Evolutionary conservation across 2,888 invertebrate genomes (phyloP), one percentile per base, ranked within the genome.

Genomic region (Oscheius myriophilus): DNA sequence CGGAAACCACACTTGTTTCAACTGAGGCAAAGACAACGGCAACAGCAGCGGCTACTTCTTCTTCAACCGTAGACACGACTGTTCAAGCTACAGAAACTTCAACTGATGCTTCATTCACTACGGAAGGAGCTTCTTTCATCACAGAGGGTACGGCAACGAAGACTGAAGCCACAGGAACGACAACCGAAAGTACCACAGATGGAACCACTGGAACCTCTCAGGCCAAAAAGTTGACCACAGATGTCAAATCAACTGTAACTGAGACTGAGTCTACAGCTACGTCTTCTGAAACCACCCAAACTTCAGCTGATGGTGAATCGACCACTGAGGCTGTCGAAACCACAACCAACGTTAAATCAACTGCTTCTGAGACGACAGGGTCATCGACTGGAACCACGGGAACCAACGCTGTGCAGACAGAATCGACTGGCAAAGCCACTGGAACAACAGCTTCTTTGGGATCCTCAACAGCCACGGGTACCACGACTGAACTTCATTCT

Each of bases 221-320:
- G 18, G 42, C 41, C 18, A 18, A 59, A 25, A 18, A 9, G 21
- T 23, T 16, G 6, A 59, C 45, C 12, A 59, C 59, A 23, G 59
- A 18, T 23, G 45, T 14, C 4, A 57, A 26, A 2, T n/a, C 18
- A 57, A 21, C 23, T 42, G 42, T 3, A 42, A 12, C 41, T 42
- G 39, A 26, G 9, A 58, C 58, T 39, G 58, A 21, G 41, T 7
- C 58, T 58, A 33, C 58, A 4, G 42, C 18, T 9, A 58, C 39
- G n/a, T n/a, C n/a, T n/a, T n/a, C n/a, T n/a, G n/a, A n/a, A n/a
- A n/a, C n/a, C n/a, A n/a, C n/a, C n/a, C n/a, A n/a, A n/a, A n/a
- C n/a, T n/a, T n/a, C n/a, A n/a, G n/a, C n/a, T n/a, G n/a, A n/a
- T n/a, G n/a, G n/a, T n/a, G n/a, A n/a, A n/a, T n/a, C n/a, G n/a